Evolutionary conservation across 1,140 invertebrate genomes (phyloP).

Genomic region (Drosophila littoralis): DNA sequence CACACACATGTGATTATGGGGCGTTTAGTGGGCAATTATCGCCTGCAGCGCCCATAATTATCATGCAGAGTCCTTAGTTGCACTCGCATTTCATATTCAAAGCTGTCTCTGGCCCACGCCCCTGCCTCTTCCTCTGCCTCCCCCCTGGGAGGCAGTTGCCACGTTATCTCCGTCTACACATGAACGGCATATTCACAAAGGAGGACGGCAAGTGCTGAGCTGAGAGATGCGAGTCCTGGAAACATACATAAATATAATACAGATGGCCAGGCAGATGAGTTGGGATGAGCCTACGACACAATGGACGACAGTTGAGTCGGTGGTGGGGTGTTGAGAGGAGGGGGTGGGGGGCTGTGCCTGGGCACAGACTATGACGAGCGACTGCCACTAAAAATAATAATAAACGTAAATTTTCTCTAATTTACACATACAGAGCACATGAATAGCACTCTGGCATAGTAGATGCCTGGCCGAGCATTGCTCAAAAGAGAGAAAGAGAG

Average conservation of each 20-base stretch:
- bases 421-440: constrained; percentile 61
- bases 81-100: constrained; percentile 78
- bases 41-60: constrained; percentile 77
- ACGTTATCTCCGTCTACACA: constrained; percentile 69
- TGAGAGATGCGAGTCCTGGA: constrained; percentile 30
- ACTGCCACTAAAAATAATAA: constrained; percentile 80
- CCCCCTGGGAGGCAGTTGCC: constrained; percentile 10
- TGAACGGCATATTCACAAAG: constrained; percentile 42
- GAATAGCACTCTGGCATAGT: constrained; percentile 28
- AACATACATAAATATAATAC: constrained; percentile 68
- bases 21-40: constrained; percentile 80
- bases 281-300: constrained; percentile 43
- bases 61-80: constrained; percentile 71
- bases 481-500: constrained; percentile 10
- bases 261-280: constrained; percentile 45
- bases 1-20: constrained; percentile 53
- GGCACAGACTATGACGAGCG: constrained; percentile 61
- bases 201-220: constrained; percentile 32
- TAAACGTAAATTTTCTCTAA: constrained; percentile 82
- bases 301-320: constrained; percentile 57
- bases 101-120: constrained; percentile 35
- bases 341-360: background rate
- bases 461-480: background rate
- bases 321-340: background rate
- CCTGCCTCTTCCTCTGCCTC: background rate